Evolutionary conservation across 2,113 vertebrate species (phyloP).

Genomic region (Pampusana beccarii): DNA sequence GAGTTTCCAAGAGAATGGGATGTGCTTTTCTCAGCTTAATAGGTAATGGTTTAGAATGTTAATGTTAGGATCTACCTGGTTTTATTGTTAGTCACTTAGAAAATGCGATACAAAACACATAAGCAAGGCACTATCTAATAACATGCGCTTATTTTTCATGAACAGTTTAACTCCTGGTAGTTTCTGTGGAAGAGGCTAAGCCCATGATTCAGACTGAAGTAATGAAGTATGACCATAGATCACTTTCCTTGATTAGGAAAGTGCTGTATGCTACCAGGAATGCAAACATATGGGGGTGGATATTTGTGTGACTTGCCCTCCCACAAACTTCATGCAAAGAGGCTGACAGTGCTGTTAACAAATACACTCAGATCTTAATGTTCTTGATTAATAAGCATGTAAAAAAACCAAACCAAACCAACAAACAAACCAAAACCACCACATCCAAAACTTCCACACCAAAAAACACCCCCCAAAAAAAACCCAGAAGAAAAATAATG

Average conservation of each 20-base stretch:
- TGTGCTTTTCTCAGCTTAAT: not conserved
- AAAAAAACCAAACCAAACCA: not conserved
- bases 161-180: not conserved
- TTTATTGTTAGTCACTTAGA: not conserved
- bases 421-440: too few relatives aligned
- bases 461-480: too few relatives aligned
- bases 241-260: not conserved
- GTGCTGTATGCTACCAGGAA: not conserved
- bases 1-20: not conserved
- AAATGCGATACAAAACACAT: not conserved
- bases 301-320: not conserved
- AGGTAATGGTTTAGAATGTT: not conserved
- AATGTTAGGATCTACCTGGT: not conserved
- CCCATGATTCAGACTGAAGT: not conserved
- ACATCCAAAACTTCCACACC: too few relatives aligned
- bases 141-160: not conserved
- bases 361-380: not conserved
- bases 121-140: not conserved
- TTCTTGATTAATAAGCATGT: rapidly evolving
- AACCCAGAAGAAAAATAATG: rapidly evolving
- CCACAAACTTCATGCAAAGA: not conserved
- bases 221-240: not conserved
- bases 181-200: not conserved
- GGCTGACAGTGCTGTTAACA: not conserved
- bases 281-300: not conserved